A percentile compares a stretch with the other conserved stretches of the same genome.
phyloP scores from a whole-genome alignment of 2,888 invertebrate species.

The Enoplolaimus lenunculus region DNA sequence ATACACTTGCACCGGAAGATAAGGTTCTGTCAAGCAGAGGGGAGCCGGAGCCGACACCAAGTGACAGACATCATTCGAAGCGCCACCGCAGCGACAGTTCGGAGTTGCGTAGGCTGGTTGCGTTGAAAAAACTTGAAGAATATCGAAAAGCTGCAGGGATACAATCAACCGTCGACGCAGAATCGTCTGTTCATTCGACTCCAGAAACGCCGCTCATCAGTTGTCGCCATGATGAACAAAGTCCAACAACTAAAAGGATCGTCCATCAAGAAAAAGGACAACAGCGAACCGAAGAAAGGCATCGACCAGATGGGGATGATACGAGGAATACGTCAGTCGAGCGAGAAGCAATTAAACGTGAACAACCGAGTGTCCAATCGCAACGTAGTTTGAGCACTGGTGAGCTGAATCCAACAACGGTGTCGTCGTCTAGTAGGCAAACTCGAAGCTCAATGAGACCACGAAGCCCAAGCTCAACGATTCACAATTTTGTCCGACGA shows the following conservation, averaged over 20 bases:
- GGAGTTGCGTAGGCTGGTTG: neutral
- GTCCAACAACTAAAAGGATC: neutral
- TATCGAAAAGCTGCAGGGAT: neutral
- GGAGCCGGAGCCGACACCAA: no score
- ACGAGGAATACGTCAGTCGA: neutral
- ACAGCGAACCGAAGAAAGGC: neutral
- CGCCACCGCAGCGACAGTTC: neutral
- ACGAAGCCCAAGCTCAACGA: neutral
- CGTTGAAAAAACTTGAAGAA: neutral
- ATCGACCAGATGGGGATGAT: neutral
- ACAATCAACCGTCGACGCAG: neutral
- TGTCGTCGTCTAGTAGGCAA: neutral
- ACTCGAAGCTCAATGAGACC: neutral
- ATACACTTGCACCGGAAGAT: no score
- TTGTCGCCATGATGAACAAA: neutral
- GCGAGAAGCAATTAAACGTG: neutral
- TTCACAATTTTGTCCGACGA: neutral
- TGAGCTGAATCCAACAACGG: neutral
- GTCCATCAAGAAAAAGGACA: neutral
- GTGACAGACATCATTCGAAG: no score
- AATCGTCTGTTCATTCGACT: neutral
- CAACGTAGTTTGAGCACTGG: neutral
- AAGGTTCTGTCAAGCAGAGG: no score
- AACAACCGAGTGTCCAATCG: neutral
- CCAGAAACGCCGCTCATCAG: neutral